Percentiles rank a stretch among this genome's conserved stretches.
Evolutionary conservation across 2,797 vertebrate genomes (phyloP).

Genomic region (Danionella dracula): DNA sequence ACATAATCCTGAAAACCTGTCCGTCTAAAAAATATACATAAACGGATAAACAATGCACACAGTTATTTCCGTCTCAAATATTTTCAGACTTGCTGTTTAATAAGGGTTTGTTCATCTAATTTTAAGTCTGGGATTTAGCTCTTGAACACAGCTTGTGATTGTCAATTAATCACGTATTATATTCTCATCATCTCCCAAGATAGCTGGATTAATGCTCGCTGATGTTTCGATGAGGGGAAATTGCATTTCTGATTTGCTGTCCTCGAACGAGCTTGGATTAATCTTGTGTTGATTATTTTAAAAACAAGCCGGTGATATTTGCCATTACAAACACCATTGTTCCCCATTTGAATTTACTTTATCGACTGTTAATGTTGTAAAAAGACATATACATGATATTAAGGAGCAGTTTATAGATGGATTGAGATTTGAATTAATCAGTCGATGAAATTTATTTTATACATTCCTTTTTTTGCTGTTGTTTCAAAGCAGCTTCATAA

Average conservation of each 20-base stretch:
- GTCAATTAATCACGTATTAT: slow-evolving; percentile 47
- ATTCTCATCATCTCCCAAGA: slow-evolving; percentile 31
- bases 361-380: background rate
- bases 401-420: too few species aligned
- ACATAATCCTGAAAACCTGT: too few species aligned
- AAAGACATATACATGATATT: background rate
- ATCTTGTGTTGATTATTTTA: slow-evolving; percentile 8
- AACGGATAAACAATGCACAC: too few species aligned
- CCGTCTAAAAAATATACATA: too few species aligned
- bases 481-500: too few species aligned
- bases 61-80: too few species aligned
- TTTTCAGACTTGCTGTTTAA: slow-evolving; percentile 23
- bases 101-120: slow-evolving; percentile 36
- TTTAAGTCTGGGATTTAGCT: slow-evolving; percentile 31
- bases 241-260: slow-evolving; percentile 29
- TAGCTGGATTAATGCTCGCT: slow-evolving; percentile 29
- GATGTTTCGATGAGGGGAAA: slow-evolving; percentile 23
- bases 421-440: too few species aligned
- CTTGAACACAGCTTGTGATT: slow-evolving; percentile 33
- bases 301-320: background rate
- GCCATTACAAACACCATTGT: background rate
- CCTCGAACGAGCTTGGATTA: slow-evolving; percentile 4
- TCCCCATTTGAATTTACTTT: background rate
- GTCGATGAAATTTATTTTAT: too few species aligned
- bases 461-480: too few species aligned